Evolutionary conservation across 2,113 vertebrate species (phyloP).

Genomic region (Fregetta grallaria): DNA sequence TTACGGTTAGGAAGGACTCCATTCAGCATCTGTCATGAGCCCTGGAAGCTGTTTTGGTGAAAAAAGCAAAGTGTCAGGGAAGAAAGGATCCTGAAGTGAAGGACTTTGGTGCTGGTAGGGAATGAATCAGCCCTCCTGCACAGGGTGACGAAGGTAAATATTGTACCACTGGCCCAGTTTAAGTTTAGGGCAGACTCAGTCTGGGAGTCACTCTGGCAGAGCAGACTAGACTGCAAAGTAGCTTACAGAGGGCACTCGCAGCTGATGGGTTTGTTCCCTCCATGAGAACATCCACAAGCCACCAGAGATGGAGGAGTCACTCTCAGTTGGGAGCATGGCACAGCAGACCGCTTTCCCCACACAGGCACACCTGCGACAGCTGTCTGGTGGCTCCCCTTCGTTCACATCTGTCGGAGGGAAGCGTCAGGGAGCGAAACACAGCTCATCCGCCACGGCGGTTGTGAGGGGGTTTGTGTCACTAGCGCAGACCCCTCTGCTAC

Average conservation of each 20-base stretch:
- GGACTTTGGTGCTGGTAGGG: not conserved
- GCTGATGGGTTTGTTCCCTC: not conserved
- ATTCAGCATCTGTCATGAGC: not conserved
- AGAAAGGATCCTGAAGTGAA: not conserved
- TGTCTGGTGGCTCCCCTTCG: not conserved
- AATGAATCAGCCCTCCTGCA: not conserved
- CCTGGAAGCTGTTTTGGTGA: not conserved
- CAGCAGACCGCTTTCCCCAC: not conserved
- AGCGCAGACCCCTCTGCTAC: not conserved
- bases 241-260: not conserved
- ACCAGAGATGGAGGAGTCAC: accelerated
- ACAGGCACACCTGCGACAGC: not conserved
- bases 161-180: not conserved
- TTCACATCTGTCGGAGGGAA: not conserved
- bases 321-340: not conserved
- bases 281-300: not conserved
- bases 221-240: not conserved
- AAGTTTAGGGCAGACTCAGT: not conserved
- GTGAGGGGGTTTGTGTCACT: constrained; percentile 8
- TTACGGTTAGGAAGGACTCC: not conserved
- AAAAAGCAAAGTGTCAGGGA: not conserved
- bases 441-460: not conserved
- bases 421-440: not conserved
- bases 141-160: not conserved
- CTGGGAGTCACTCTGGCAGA: not conserved